Evolutionary conservation across 2,888 invertebrate genomes (phyloP), one percentile per base, ranked within the genome.

Genomic region (Leucozona laternaria): DNA sequence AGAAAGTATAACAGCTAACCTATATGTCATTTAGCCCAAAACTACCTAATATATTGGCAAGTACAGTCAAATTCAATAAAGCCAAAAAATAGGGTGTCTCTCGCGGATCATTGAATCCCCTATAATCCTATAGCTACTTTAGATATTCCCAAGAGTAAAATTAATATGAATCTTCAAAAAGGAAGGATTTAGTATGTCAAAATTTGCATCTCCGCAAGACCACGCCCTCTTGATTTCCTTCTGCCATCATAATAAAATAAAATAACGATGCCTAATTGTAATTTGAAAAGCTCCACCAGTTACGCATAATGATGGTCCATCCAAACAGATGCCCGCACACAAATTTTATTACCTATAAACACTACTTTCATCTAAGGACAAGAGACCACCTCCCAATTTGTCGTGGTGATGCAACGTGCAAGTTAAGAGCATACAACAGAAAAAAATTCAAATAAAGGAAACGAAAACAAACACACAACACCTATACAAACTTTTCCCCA

Each of bases 271-370:
- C 40, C 76, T 84, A 75, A 71, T 76, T 71, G 53, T 53, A 53
- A 79, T 72, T 72, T 66, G 50, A 20, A n/a, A n/a, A 68, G 79
- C 85, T 77, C n/a, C 77, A 80, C 45, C 80, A 85, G 85, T 85
- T 85, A 85, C 85, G 85, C 85, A 73, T 85, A 80, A 85, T 85
- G 43, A 73, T 28, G 17, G 72, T 40, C 40, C 71, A 45, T 15
- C 58, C 58, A 60, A 70, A 72, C 85, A 85, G 76, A 80, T 84
- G 77, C 85, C 80, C 64, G 80, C 64, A 73, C 70, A 81, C 50
- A 78, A 71, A 58, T 81, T 86, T 86, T 80, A 86, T 60, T 78
- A 78, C 81, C 64, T 22, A 57, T 86, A 86, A 86, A 81, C 62
- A 86, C 81, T 64, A 50, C 78, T 75, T 86, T 70, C 22, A 17